Evolutionary conservation across 2,888 invertebrate genomes (phyloP).

Genomic region (Apamea crenata): DNA sequence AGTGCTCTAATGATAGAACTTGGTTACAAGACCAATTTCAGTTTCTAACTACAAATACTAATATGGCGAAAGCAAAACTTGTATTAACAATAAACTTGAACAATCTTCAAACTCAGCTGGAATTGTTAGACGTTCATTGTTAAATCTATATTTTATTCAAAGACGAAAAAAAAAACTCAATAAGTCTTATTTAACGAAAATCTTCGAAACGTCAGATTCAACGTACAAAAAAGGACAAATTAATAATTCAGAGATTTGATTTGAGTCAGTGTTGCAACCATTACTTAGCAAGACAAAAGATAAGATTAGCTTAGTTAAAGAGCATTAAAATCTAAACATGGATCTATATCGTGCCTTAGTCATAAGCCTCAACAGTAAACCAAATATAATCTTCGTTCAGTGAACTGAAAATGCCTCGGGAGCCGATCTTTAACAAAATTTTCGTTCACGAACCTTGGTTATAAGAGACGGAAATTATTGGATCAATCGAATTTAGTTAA

Average conservation of each 20-base stretch:
- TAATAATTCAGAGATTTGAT: neutral
- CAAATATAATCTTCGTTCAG: slow-evolving; percentile 27
- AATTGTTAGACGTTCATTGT: slow-evolving; percentile 10
- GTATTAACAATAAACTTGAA: slow-evolving; percentile 18
- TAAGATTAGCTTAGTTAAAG: slow-evolving; percentile 18
- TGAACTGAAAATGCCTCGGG: slow-evolving; percentile 28
- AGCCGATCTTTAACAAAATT: slow-evolving; percentile 32
- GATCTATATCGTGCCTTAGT: neutral
- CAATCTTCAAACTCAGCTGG: slow-evolving; percentile 17
- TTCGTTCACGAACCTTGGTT: slow-evolving; percentile 31
- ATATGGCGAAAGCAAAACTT: slow-evolving; percentile 21
- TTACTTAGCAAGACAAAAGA: neutral
- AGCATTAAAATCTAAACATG: neutral
- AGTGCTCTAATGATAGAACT: slow-evolving; percentile 28
- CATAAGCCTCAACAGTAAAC: slow-evolving; percentile 2
- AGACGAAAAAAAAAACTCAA: neutral
- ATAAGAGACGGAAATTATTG: slow-evolving; percentile 42
- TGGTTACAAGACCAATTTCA: slow-evolving; percentile 26
- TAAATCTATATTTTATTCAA: slow-evolving; percentile 4
- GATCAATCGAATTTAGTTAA: slow-evolving; percentile 41
- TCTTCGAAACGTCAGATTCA: no score
- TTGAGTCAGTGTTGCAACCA: neutral
- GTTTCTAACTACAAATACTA: slow-evolving; percentile 34
- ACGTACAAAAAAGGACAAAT: neutral
- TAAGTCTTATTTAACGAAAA: neutral